Conservation (phyloP, 37 sponge, comb jelly and placozoan genomes). For the Amphimedon queenslandica region DNA sequence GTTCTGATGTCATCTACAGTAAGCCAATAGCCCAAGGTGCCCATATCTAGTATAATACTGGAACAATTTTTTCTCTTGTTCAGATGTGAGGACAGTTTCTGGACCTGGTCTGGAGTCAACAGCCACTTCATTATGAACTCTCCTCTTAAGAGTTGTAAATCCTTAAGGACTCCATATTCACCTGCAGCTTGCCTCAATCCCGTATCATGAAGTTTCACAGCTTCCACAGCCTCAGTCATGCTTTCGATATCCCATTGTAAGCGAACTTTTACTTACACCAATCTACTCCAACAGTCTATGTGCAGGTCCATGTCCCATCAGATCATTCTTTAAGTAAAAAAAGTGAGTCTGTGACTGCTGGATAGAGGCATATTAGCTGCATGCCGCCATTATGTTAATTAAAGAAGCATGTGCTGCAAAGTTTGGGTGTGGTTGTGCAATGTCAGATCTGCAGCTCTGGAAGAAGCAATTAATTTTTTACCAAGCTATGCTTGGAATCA, state of each 20-base stretch:
- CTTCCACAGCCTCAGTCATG: slow-evolving; percentile 3
- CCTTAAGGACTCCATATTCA: slow-evolving; percentile 14
- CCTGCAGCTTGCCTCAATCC: slow-evolving; percentile 6
- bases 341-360: too few species aligned
- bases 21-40: slow-evolving; percentile 17
- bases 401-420: too few species aligned
- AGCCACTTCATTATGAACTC: slow-evolving; percentile 9
- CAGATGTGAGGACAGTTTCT: slow-evolving; percentile 1
- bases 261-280: too few species aligned
- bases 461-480: too few species aligned
- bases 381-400: too few species aligned
- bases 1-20: slow-evolving; percentile 13
- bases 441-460: too few species aligned
- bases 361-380: too few species aligned
- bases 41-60: slow-evolving; percentile 9
- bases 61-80: slow-evolving; percentile 16
- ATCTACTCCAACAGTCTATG: too few species aligned
- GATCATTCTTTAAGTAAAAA: too few species aligned
- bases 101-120: slow-evolving; percentile 13
- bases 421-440: too few species aligned
- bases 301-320: too few species aligned
- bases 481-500: too few species aligned
- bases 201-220: slow-evolving; percentile 2
- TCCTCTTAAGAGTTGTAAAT: slow-evolving; percentile 16
- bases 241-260: slow-evolving; percentile 5